These are phyloP conservation scores for Schmidtea mediterranea DNA, from an alignment of 1,140 invertebrate genomes.

Conservation along the genomic window DNA sequence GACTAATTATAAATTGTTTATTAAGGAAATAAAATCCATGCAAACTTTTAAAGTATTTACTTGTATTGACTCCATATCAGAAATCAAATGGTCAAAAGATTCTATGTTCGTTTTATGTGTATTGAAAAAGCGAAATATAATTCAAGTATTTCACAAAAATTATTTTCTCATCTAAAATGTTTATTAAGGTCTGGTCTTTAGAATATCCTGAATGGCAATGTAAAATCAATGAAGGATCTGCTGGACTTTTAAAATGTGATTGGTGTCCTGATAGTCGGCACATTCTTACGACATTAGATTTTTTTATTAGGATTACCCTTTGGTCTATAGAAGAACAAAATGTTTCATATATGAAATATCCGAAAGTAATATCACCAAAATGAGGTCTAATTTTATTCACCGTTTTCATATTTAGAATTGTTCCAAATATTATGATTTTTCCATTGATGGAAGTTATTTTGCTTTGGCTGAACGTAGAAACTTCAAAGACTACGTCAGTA, in stretches of 20 bases:
- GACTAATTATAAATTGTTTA: no score
- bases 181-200: constrained; percentile 25
- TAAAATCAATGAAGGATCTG: constrained; percentile 30
- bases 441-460: constrained; percentile 24
- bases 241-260: constrained; percentile 20
- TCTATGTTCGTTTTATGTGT: constrained; percentile 27
- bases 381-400: neutral
- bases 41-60: no score
- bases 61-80: no score
- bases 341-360: constrained; percentile 29
- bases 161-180: neutral
- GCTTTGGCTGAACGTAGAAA: constrained; percentile 28
- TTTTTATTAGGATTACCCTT: constrained; percentile 28
- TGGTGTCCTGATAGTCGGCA: constrained; percentile 30
- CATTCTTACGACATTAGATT: constrained; percentile 28
- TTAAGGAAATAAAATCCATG: no score
- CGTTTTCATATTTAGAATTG: neutral
- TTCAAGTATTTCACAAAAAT: constrained; percentile 17
- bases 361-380: constrained; percentile 16
- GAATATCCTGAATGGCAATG: constrained; percentile 29
- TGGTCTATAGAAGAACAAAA: constrained; percentile 29
- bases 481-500: constrained; percentile 29
- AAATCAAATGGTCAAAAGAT: constrained; percentile 28
- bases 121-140: constrained; percentile 24
- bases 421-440: constrained; percentile 13